These are phyloP conservation scores for Congeria kusceri DNA, from an alignment of 2,888 invertebrate genomes.

Conservation along the genomic window DNA sequence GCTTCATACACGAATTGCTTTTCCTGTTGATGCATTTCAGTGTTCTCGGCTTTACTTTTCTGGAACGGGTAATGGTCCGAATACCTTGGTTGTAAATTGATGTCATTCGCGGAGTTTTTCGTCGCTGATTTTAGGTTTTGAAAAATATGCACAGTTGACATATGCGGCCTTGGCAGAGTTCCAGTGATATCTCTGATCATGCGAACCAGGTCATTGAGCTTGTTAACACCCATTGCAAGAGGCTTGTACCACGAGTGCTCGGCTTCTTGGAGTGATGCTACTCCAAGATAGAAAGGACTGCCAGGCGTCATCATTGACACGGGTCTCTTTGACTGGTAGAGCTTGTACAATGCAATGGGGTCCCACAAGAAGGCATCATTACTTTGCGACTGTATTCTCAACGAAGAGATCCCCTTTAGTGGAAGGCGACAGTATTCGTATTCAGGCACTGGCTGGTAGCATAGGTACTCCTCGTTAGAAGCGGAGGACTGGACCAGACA, in stretches of 20 bases:
- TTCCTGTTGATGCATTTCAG: no score
- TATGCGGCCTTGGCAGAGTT: slow-evolving; percentile 31
- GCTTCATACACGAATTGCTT: no score
- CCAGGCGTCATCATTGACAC: slow-evolving; percentile 72
- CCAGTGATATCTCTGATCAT: slow-evolving; percentile 79
- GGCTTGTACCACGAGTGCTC: slow-evolving; percentile 77
- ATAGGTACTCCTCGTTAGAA: slow-evolving; percentile 72
- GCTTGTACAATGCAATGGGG: slow-evolving; percentile 77
- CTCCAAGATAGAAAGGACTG: slow-evolving; percentile 78
- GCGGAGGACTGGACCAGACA: slow-evolving; percentile 66
- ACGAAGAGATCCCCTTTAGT: slow-evolving; percentile 41
- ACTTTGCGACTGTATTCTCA: slow-evolving; percentile 34
- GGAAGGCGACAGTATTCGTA: slow-evolving; percentile 46
- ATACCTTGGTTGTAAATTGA: no score
- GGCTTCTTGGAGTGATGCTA: slow-evolving; percentile 68
- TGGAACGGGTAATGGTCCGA: no score
- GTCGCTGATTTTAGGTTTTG: no score
- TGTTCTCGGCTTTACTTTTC: no score
- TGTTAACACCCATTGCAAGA: slow-evolving; percentile 79
- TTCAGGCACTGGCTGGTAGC: slow-evolving; percentile 64
- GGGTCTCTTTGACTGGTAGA: slow-evolving; percentile 76
- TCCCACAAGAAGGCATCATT: slow-evolving; percentile 73
- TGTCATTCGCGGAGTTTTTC: no score
- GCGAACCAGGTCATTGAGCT: slow-evolving; percentile 79
- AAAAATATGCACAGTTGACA: no score